Evolutionary conservation across 1,140 invertebrate species (phyloP).

Genomic region (Drosophila lacertosa): DNA sequence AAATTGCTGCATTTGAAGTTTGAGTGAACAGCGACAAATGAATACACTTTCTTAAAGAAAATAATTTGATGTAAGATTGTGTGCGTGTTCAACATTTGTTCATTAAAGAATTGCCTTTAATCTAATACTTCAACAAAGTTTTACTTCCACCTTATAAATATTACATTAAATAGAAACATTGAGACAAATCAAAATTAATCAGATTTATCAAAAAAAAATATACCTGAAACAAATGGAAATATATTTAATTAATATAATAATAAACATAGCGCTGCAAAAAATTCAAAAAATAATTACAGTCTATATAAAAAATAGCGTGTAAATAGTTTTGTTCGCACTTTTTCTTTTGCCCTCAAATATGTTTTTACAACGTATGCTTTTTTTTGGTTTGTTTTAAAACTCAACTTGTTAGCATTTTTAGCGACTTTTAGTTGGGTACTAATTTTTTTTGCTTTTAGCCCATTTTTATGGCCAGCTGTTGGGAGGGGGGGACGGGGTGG

Average conservation of each 20-base stretch:
- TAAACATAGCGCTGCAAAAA: too few species aligned
- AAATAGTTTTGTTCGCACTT: background rate
- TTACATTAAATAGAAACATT: too few species aligned
- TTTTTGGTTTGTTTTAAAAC: background rate
- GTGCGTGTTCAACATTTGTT: too few species aligned
- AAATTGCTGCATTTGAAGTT: conserved; percentile 11
- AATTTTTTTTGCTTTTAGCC: too few species aligned
- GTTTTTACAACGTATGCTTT: conserved; percentile 22
- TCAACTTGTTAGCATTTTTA: conserved; percentile 16
- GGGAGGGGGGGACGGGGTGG: too few species aligned
- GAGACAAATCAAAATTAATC: too few species aligned
- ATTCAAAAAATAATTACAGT: background rate
- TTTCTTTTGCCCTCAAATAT: conserved; percentile 8
- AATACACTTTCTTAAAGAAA: background rate
- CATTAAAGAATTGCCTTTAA: too few species aligned
- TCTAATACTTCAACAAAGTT: too few species aligned
- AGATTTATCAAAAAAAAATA: too few species aligned
- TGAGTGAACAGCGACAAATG: background rate
- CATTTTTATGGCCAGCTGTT: background rate
- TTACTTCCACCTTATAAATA: too few species aligned
- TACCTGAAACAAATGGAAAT: too few species aligned
- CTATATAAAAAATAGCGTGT: background rate
- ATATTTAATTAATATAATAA: too few species aligned
- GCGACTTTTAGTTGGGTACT: conserved; percentile 1
- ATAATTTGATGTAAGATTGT: background rate